Base-by-base conservation (phyloP, 2,888 invertebrate species). In the Synanthedon myopaeformis region DNA sequence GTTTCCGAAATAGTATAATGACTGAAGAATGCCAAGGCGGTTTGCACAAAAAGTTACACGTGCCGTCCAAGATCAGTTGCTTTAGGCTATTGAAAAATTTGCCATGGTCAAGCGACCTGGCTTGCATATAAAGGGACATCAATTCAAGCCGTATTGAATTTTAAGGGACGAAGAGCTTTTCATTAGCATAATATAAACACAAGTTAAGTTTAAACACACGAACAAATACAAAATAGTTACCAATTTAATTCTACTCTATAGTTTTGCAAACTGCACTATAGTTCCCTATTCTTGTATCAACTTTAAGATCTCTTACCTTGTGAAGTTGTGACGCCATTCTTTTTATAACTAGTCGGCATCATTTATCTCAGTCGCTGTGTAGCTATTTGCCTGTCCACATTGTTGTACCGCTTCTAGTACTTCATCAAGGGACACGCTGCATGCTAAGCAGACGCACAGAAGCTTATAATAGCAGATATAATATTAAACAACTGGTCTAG, bases 31-130 rank as follows among this genome's bases (percentile, higher is more conserved):
- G 77, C 80, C 77, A 77, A 79, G 69, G 76, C 78, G 79, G 76
- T 82, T 81, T 69, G 78, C 72, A 81, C 81, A 86, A 84, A 86
- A 86, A 86, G 79, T 80, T 84, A 85, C 86, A 86, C 85, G 85
- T 85, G 86, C 81, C 82, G 68, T 59, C 64, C 74, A 64, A 35
- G 64, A 72, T 77, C 75, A 73, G 79, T 76, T 78, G 80, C 84
- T 80, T 64, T 68, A 70, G 79, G 85, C 84, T 75, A 85, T 86
- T 85, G 82, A 82, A 82, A 80, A 80, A 81, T 84, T 79, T 81
- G 69, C 76, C 79, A 74, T 72, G 79, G 76, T 69, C 70, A 66
- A 65, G 69, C 72, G 63, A 69, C 63, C 69, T 70, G 71, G 65
- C 72, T 73, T 79, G 75, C 79, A 79, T 79, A 80, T 81, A 82